Evolutionary conservation across 2,888 invertebrate genomes (phyloP).

Genomic region (Amphimallon solstitiale): DNA sequence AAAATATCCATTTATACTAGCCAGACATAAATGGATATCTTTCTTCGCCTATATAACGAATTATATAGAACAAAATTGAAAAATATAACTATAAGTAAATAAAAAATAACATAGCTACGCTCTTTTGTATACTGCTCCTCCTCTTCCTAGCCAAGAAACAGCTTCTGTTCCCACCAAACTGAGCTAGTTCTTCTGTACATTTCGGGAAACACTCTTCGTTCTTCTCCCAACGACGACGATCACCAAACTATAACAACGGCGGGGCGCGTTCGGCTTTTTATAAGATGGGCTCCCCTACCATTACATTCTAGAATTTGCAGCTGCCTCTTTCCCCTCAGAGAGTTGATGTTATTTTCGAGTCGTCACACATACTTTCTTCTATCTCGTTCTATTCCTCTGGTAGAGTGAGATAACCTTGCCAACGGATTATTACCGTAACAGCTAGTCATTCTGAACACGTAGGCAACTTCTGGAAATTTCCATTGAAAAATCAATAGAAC

Average conservation of each 20-base stretch:
- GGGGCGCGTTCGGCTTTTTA: constrained; percentile 12
- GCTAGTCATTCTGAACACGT: background rate
- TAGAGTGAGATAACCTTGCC: background rate
- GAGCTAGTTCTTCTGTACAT: background rate
- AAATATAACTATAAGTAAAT: constrained; percentile 13
- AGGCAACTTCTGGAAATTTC: constrained; percentile 31
- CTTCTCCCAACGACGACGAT: background rate
- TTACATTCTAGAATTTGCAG: constrained; percentile 23
- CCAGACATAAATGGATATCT: constrained; percentile 26
- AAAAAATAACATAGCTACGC: constrained; percentile 26
- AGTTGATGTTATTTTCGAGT: background rate
- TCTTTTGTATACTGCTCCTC: background rate
- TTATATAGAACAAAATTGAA: background rate
- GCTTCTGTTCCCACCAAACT: background rate
- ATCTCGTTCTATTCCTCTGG: background rate
- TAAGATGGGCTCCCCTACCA: background rate
- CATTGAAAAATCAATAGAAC: constrained; percentile 28
- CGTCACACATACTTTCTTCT: background rate
- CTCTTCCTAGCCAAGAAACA: background rate
- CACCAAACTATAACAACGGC: constrained; percentile 13
- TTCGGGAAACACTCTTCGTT: background rate
- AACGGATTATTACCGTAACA: background rate
- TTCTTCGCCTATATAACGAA: background rate
- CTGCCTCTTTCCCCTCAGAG: background rate
- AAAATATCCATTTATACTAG: constrained; percentile 25